Percentiles rank a stretch among this genome's conserved stretches.
Conservation (phyloP, 2,113 vertebrate species). For the Anhinga rufa region DNA sequence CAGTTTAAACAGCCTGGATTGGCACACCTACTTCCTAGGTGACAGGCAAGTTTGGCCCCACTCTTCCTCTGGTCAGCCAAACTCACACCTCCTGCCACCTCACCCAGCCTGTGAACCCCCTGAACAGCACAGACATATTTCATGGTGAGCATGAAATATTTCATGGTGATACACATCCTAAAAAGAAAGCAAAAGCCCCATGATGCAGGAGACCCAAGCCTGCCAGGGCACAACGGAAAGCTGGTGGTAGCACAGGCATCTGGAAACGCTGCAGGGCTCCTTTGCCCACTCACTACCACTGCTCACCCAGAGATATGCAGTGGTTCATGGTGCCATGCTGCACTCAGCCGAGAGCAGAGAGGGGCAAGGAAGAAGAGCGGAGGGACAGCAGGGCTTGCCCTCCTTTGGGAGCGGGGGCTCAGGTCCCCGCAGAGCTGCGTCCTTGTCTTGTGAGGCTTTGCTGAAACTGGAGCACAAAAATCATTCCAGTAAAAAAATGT, state of each 20-base stretch:
- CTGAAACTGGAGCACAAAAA: not conserved
- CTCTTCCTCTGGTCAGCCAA: not conserved
- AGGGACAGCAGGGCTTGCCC: not conserved
- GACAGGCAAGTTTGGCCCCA: not conserved
- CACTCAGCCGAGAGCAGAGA: not conserved
- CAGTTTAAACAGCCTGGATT: not conserved
- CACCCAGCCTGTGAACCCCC: not conserved
- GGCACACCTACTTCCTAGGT: not conserved
- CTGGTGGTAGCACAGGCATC: not conserved
- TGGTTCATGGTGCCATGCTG: fast-evolving
- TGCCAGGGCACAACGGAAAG: not conserved
- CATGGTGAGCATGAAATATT: not conserved
- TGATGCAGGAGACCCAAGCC: fast-evolving
- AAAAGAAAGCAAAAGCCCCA: not conserved
- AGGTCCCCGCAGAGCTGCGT: not conserved
- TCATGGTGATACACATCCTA: not conserved
- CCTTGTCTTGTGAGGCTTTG: not conserved
- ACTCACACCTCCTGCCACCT: not conserved
- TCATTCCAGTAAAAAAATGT: fast-evolving
- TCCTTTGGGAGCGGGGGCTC: not conserved
- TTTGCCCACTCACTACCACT: not conserved
- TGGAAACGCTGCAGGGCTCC: not conserved
- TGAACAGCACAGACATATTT: not conserved
- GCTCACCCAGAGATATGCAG: not conserved
- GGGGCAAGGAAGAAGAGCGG: not conserved